These are phyloP conservation scores for Serilophus lunatus DNA, from an alignment of 2,113 vertebrate genomes.

Conservation along the genomic window DNA sequence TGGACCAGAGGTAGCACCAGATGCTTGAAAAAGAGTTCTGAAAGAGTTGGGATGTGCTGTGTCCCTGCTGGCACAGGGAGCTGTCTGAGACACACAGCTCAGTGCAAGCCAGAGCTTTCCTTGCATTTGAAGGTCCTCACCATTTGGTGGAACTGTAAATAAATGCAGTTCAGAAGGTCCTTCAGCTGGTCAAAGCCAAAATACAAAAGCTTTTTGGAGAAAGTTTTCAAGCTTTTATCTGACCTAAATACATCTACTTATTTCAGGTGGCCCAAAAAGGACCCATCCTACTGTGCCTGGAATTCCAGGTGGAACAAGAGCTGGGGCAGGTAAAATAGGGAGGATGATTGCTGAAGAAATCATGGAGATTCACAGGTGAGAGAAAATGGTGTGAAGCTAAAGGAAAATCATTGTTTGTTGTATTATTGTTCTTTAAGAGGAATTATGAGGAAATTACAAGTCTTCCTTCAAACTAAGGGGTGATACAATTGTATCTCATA, in stretches of 20 bases:
- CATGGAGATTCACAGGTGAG: slow-evolving; percentile 98
- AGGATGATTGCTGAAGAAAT: slow-evolving; percentile 99
- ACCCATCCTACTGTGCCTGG: slow-evolving; percentile 91
- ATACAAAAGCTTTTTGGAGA: not conserved
- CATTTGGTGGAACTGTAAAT: not conserved
- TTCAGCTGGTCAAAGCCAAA: not conserved
- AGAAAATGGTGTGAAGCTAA: not conserved
- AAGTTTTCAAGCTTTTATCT: not conserved
- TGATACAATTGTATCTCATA: not conserved
- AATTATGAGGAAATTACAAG: not conserved
- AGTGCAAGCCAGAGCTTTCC: not conserved
- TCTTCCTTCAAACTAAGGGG: not conserved
- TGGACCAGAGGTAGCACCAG: not conserved
- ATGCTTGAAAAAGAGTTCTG: not conserved
- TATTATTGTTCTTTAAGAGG: not conserved
- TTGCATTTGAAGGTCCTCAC: not conserved
- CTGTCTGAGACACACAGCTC: not conserved
- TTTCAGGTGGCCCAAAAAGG: slow-evolving; percentile 86
- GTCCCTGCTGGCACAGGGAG: not conserved
- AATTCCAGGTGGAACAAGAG: slow-evolving; percentile 94
- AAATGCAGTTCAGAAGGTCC: not conserved
- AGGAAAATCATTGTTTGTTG: not conserved
- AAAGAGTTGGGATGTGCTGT: not conserved
- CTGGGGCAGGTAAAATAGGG: slow-evolving; percentile 96
- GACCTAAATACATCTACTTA: not conserved